phyloP scores from a whole-genome alignment of 2,113 vertebrate genomes.

The Salvelinus alpinus region DNA sequence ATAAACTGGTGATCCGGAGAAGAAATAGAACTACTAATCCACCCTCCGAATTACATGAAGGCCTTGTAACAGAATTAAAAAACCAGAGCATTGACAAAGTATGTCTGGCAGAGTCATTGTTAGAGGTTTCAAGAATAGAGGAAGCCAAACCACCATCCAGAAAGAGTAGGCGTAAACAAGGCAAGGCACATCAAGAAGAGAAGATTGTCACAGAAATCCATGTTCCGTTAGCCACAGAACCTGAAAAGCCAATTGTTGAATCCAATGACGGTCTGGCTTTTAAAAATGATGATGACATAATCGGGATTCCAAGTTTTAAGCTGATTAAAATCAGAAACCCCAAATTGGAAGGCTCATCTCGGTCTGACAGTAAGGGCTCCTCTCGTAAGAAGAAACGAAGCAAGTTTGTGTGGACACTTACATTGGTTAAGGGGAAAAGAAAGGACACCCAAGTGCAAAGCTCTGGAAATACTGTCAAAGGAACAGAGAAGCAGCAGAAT shows the following conservation, averaged over 20 bases:
- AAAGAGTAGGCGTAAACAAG: conserved; percentile 62
- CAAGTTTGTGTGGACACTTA: conserved; percentile 76
- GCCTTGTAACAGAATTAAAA: conserved; percentile 43
- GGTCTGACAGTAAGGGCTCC: conserved; percentile 42
- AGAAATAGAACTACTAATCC: conserved; percentile 56
- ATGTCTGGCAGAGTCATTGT: conserved; percentile 42
- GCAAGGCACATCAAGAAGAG: conserved; percentile 60
- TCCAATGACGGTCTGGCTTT: conserved; percentile 36
- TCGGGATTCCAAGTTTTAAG: conserved; percentile 69
- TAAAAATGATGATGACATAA: conserved; percentile 48
- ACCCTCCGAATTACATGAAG: conserved; percentile 35
- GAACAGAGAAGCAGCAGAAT: conserved; percentile 37
- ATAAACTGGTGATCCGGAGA: conserved; percentile 60
- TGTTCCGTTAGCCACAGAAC: conserved; percentile 37
- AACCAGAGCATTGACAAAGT: conserved; percentile 43
- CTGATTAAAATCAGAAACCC: conserved; percentile 72
- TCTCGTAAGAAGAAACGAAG: conserved; percentile 72
- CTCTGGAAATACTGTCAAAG: conserved; percentile 40
- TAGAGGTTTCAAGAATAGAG: conserved; percentile 48
- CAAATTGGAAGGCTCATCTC: conserved; percentile 56
- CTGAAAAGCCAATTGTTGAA: conserved; percentile 35
- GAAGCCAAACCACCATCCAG: conserved; percentile 46
- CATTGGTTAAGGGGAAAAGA: conserved; percentile 63
- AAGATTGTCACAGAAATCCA: conserved; percentile 41
- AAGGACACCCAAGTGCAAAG: conserved; percentile 21